These are phyloP conservation scores for human (Homo sapiens) DNA, from an alignment of 2,113 vertebrate genomes.

Conservation along the genomic window GRCh38 chrX:130767501-130768000, in stretches of 20 bases:
- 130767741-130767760: neutral
- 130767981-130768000: neutral
- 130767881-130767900: neutral
- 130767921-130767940: neutral
- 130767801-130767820: neutral
- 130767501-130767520: neutral
- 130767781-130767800: neutral
- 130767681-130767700: constrained; percentile 14
- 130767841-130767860: neutral
- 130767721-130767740: neutral
- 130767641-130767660: neutral
- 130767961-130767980: neutral
- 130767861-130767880: neutral
- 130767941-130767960: constrained; percentile 26
- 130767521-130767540: neutral
- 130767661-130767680: constrained; percentile 17
- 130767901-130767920: neutral
- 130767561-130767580: neutral
- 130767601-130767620: neutral
- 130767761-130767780: constrained; percentile 29
- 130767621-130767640: neutral
- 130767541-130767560: neutral
- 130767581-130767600: neutral
- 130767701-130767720: neutral
- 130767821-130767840: neutral